phyloP scores from a whole-genome alignment of 2,797 vertebrate genomes.

The Melanogrammus aeglefinus region DNA sequence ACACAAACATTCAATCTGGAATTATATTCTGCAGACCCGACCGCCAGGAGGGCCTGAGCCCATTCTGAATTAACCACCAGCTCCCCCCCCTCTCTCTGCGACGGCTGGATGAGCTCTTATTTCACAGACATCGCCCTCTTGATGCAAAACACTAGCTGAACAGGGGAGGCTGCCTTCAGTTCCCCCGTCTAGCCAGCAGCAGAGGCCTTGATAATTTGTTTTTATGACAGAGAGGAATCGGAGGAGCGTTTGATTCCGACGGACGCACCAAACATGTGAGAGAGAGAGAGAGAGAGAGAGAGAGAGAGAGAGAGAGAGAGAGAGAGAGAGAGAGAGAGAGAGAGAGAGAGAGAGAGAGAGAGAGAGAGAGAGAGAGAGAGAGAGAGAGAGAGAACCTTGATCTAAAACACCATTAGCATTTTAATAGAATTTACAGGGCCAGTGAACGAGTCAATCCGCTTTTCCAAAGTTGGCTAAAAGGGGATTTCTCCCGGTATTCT shows the following conservation, averaged over 20 bases:
- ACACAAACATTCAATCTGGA: slow-evolving; percentile 53
- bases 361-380: too few relatives aligned
- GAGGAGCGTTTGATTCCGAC: not conserved
- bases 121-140: too few relatives aligned
- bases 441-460: slow-evolving; percentile 32
- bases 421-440: slow-evolving; percentile 39
- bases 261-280: not conserved
- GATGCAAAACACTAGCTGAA: too few relatives aligned
- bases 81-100: too few relatives aligned
- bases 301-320: too few relatives aligned
- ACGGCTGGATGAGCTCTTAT: too few relatives aligned
- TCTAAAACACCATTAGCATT: slow-evolving; percentile 33
- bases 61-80: too few relatives aligned
- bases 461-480: slow-evolving; percentile 14
- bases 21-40: slow-evolving; percentile 47
- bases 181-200: too few relatives aligned
- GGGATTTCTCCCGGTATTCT: slow-evolving; percentile 14
- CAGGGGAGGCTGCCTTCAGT: too few relatives aligned
- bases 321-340: not conserved
- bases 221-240: not conserved
- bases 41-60: too few relatives aligned
- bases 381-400: slow-evolving; percentile 8
- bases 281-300: too few relatives aligned
- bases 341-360: too few relatives aligned
- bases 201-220: not conserved